These are phyloP conservation scores for Drosophila dives DNA, from an alignment of 2,888 invertebrate genomes.

Conservation along the genomic window DNA sequence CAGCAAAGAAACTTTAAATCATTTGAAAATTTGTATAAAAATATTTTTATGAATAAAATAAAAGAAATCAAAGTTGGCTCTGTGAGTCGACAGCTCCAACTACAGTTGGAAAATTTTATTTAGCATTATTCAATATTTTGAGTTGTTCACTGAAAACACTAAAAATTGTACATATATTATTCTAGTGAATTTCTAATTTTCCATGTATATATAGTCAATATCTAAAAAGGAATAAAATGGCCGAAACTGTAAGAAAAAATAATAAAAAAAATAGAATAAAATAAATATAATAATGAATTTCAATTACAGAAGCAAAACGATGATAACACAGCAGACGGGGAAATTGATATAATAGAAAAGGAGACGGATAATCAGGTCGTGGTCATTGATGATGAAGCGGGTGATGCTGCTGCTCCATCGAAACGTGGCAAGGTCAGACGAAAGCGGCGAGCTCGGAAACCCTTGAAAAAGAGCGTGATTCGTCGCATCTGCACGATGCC, in stretches of 20 bases:
- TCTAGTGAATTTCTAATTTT: background rate
- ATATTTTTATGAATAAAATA: no score
- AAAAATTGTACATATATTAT: conserved; percentile 1
- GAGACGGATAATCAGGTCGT: background rate
- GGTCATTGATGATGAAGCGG: background rate
- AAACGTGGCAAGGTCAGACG: accelerated
- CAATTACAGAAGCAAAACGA: background rate
- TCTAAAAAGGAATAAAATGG: background rate
- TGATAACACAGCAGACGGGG: accelerated
- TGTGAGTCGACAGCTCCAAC: background rate
- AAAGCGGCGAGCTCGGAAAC: background rate
- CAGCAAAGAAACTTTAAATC: no score
- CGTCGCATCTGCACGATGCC: conserved; percentile 13
- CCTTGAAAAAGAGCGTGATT: conserved; percentile 12
- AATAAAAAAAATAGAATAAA: background rate
- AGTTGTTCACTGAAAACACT: background rate
- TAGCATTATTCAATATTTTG: background rate
- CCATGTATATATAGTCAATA: background rate
- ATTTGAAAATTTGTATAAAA: no score
- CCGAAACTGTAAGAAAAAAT: background rate
- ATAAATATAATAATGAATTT: background rate
- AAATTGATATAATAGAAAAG: background rate
- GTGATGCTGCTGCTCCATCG: background rate
- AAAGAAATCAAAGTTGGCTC: conserved; percentile 6
- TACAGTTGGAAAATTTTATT: background rate